Evolutionary conservation across 1,140 invertebrate genomes (phyloP), one percentile per base, ranked within the genome.

Genomic region (Conus ventricosus): DNA sequence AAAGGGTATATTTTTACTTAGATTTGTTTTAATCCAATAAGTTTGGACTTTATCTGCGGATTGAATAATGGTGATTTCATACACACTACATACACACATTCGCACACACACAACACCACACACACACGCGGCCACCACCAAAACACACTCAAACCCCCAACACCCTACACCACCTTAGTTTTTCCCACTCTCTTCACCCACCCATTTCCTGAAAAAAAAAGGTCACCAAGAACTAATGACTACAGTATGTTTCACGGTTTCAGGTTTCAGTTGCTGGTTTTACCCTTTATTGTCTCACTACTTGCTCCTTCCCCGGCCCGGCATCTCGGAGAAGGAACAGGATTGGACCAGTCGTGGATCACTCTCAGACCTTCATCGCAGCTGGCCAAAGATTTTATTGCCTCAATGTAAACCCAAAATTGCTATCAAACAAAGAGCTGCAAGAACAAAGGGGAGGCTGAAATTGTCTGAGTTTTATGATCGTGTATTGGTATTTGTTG

Each of bases 271-370:
- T 92, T 96, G 71, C 93, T 96, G 80, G 80, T 90, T 96, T 11
- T 95, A 96, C 87, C 93, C 96, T 84, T 95, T 96, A 5, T 94
- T 97, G 71, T 96, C 96, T 81, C 95, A 96, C 87, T 96, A 96
- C 87, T 92, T 96, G n/a, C 92, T 96, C 51, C 92, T 96, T 39
- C 96, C 96, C 0, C 96, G 96, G 95, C 95, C 95, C 17, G 95
- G 94, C 89, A 90, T 95, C 57, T 87, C 95, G 25, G 93, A 95
- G 2, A 82, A 85, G 53, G 94, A 96, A 25, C 96, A 96, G 88
- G 92, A 95, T 85, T 96, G 96, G 96, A 95, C 95, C 60, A 93
- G 87, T n/a, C 90, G 95, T 27, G 94, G 95, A 2, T 88, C 90
- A 7, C 90, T 80, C 95, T 88, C 92, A 87, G 25, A 91, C 91